Base-by-base conservation (phyloP, 2,888 invertebrate genomes). In the Troides aeacus region DNA sequence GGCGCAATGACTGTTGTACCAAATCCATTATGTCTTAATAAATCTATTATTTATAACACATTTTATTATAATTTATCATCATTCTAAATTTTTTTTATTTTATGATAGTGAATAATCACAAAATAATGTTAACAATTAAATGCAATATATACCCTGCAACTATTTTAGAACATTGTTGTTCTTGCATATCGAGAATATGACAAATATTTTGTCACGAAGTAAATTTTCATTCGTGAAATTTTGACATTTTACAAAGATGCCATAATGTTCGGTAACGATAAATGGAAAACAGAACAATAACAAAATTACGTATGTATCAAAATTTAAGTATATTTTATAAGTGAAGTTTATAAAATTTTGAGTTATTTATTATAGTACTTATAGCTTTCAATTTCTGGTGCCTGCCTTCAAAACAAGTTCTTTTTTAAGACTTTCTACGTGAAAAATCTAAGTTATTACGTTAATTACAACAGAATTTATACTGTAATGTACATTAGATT, bases 21-120 rank as follows among this genome's bases (percentile, higher is more conserved):
- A 84, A 77, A 75, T 92, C 92, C 92, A 92, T 92, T 63, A 63
- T 76, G 62, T 60, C 56, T 64, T 66, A 58, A 23, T 18, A 53
- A 64, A 63, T 39, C 42, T 53, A 58, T 42, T 62, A 61, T 62
- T 46, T 21, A 68, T 46, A 58, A 23, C 58, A 39, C 57, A 58
- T 58, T 68, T 56, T 62, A 50, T 17, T 23, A 17, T 15, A 62
- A 62, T 62, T 46, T 46, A 7, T 67, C 36, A 42, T 30, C 23
- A 36, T 24, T 60, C 2, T 23, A 58, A 58, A 58, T 23, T n/a
- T 58, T 24, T 23, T n/a, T 12, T 58, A 10, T 23, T 10, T 58
- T 58, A 23, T 23, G 23, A n/a, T 23, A 23, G 12, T 1, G 1
- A 18, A 39, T 23, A 24, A 56, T 53, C 23, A 58, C 39, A 58